Percentiles rank a stretch among this genome's conserved stretches.
Evolutionary conservation across 2,888 invertebrate genomes (phyloP).

Genomic region (Coelogynopora nodosa): DNA sequence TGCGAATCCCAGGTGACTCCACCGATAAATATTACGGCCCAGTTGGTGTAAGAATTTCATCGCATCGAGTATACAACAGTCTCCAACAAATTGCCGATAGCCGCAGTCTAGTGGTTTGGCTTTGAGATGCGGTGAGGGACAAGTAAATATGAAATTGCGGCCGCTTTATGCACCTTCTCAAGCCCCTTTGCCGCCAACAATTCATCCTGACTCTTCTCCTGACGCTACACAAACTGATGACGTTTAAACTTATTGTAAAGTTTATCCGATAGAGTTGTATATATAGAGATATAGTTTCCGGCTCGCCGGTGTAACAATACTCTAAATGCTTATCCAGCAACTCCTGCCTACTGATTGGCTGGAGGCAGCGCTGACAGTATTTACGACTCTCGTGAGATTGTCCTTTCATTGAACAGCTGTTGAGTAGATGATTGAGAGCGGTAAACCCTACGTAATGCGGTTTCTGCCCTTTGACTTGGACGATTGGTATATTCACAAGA

Average conservation of each 20-base stretch:
- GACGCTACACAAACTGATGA: neutral
- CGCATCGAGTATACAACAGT: neutral
- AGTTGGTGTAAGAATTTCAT: neutral
- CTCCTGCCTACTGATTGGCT: neutral
- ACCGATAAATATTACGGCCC: neutral
- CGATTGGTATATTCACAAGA: neutral
- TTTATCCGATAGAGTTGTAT: neutral
- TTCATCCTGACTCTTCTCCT: neutral
- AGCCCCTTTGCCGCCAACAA: neutral
- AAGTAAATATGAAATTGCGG: neutral
- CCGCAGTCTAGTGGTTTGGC: neutral
- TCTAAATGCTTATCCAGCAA: neutral
- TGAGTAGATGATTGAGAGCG: neutral
- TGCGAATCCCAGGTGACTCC: too few species aligned
- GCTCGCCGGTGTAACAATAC: neutral
- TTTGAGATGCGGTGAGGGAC: neutral
- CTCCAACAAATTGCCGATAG: neutral
- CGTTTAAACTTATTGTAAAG: neutral
- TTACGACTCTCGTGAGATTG: neutral
- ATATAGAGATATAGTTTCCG: too few species aligned
- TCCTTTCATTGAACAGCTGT: neutral
- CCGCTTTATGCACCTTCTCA: neutral
- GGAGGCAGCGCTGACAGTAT: neutral
- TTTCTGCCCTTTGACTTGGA: neutral
- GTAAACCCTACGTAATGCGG: neutral